Evolutionary conservation across 92 coral and sea anemone species (phyloP).

Genomic region (Actinostola sp.): DNA sequence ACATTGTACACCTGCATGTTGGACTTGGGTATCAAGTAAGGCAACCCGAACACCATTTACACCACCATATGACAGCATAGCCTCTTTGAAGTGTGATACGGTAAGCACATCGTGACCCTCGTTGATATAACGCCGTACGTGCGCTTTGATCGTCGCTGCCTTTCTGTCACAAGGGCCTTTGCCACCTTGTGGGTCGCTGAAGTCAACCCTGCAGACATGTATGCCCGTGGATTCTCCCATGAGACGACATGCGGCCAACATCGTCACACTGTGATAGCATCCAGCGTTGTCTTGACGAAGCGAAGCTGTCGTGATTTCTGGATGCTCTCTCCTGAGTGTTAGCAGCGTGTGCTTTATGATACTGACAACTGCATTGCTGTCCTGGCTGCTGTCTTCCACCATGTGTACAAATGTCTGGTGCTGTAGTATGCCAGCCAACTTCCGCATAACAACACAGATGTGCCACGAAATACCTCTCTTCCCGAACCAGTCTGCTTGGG

Average conservation of each 20-base stretch:
- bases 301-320: constrained; percentile 1
- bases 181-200: too few species aligned
- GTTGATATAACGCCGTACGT: too few species aligned
- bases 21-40: background rate
- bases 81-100: background rate
- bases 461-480: too few species aligned
- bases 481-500: too few species aligned
- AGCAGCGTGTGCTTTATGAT: background rate
- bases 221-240: background rate
- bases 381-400: background rate
- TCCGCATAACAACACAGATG: too few species aligned
- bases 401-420: background rate
- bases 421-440: background rate
- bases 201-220: background rate
- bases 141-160: too few species aligned
- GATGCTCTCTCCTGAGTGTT: constrained; percentile 3
- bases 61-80: background rate
- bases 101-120: background rate
- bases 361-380: background rate
- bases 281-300: constrained; percentile 15
- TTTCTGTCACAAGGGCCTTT: too few species aligned
- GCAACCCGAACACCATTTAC: background rate
- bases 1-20: background rate
- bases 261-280: background rate
- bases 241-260: background rate